A percentile compares a stretch with the other conserved stretches of the same genome.
Conservation (phyloP, 2,113 vertebrate species). For the Podilymbus podiceps region DNA sequence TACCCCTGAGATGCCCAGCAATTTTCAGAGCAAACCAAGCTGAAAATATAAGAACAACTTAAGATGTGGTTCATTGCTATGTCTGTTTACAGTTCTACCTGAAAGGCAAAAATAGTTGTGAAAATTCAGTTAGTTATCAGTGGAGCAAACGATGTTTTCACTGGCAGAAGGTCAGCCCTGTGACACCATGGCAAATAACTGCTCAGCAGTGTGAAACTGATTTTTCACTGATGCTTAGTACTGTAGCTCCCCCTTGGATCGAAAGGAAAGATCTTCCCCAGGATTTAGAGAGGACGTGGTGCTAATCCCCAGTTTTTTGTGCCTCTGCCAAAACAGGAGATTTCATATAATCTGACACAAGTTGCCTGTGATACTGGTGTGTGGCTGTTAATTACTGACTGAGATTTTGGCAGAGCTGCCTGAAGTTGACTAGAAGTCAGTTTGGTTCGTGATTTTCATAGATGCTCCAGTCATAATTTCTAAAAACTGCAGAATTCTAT, state of each 20-base stretch:
- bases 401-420: background rate
- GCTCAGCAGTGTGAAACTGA: background rate
- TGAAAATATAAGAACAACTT: background rate
- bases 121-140: background rate
- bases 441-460: background rate
- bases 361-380: background rate
- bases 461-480: accelerated
- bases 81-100: background rate
- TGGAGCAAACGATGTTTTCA: background rate
- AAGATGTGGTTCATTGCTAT: background rate
- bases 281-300: background rate
- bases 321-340: background rate
- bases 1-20: background rate
- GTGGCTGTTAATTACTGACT: background rate
- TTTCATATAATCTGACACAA: background rate
- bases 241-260: background rate
- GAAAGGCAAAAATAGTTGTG: background rate
- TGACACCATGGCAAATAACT: background rate
- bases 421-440: background rate
- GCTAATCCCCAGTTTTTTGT: background rate
- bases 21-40: background rate
- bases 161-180: background rate
- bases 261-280: background rate
- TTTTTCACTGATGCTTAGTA: background rate
- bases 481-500: too few species aligned